Base-by-base conservation (phyloP, 2,113 vertebrate species). In the Melanocharis versteri region DNA sequence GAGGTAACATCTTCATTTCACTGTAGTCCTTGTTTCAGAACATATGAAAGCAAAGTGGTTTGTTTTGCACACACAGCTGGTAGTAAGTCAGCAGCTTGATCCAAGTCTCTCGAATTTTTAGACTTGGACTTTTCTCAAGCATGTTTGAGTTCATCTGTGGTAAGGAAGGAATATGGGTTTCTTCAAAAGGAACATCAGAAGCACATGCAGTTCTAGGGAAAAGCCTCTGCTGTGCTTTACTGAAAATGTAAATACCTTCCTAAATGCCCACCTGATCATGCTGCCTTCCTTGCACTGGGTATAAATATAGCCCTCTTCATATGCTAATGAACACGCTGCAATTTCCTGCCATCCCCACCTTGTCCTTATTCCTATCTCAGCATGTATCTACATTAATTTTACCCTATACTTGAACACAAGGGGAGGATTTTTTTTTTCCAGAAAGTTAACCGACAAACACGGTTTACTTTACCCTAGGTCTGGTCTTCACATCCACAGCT, bases 281-380 rank as follows among this genome's bases (percentile, higher is more conserved):
- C 64, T 93, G 76, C 56, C 21, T 96, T 89, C 69, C 73, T 76
- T 87, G 56, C 40, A 68, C 56, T 93, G 75, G 76, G 33, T 94
- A 90, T 93, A 92, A 90, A 93, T 90, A 86, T 83, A 93, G 40
- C n/a, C n/a, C 85, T 95, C 88, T 93, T 93, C 92, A 93, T 88
- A 93, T 94, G 93, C 71, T 95, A 92, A 93, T 78, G 56, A 93
- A 51, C n/a, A 73, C 27, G 11, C 26, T 75, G 82, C 73, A 93
- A 89, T 90, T 95, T 96, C 92, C 90, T 96, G 85, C 40, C 77
- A 93, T 90, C 57, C 35, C 40, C 72, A 90, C 90, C 93, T 96
- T 89, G 30, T 68, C 37, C 91, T 95, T 80, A 48, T 73, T 85
- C 72, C 62, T 87, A 68, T 73, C 35, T 81, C 60, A 83, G 76